These are phyloP conservation scores for Pararge aegeria DNA, from an alignment of 1,140 invertebrate genomes.

Conservation along the genomic window DNA sequence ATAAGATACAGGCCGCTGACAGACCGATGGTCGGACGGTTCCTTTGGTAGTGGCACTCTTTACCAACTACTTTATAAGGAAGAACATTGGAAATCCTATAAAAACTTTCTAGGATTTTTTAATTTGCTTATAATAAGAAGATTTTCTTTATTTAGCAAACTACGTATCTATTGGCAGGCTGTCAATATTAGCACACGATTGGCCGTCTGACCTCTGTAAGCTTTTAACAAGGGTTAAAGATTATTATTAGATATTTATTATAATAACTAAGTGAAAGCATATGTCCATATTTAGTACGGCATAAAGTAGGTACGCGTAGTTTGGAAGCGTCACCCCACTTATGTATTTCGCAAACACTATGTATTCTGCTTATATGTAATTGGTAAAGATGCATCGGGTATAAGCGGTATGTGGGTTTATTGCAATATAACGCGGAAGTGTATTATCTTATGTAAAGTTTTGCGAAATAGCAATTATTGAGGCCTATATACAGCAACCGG, in stretches of 20 bases:
- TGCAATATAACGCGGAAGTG: neutral
- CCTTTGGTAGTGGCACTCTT: too few species aligned
- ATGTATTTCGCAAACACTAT: neutral
- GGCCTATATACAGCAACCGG: neutral
- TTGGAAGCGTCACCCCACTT: neutral
- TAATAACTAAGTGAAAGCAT: neutral
- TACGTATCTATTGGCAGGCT: neutral
- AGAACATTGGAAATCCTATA: too few species aligned
- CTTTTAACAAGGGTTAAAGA: neutral
- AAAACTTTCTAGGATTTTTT: too few species aligned
- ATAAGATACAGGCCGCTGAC: too few species aligned
- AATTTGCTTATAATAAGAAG: too few species aligned
- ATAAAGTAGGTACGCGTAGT: neutral
- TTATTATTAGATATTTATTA: neutral
- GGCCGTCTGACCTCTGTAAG: neutral
- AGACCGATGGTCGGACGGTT: too few species aligned
- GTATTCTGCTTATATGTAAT: neutral
- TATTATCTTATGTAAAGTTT: neutral
- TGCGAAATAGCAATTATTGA: too few species aligned
- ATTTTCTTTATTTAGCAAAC: neutral
- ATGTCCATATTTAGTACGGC: neutral
- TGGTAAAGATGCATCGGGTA: slow-evolving; percentile 1
- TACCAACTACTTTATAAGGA: too few species aligned
- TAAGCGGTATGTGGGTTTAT: slow-evolving; percentile 1
- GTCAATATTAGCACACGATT: neutral